Evolutionary conservation across 2,888 invertebrate genomes (phyloP).

Genomic region (Orthonychiurus folsomi): DNA sequence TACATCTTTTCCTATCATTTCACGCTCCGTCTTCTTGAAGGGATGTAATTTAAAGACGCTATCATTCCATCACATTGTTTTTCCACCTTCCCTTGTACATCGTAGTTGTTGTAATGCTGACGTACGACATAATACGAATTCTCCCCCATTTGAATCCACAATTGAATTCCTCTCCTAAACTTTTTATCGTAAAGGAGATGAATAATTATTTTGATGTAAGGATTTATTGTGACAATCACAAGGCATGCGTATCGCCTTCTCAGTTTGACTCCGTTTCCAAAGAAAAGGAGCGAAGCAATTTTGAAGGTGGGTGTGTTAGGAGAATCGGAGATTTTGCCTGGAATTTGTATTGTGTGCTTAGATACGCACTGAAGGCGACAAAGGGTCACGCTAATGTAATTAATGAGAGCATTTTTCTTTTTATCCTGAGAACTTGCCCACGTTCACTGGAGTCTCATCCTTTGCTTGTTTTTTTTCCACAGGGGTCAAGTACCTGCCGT

Average conservation of each 20-base stretch:
- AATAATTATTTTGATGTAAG: neutral
- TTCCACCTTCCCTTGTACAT: too few species aligned
- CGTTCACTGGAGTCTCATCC: too few species aligned
- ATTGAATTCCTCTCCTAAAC: neutral
- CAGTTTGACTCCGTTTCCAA: neutral
- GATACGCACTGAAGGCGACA: too few species aligned
- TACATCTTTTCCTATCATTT: constrained; percentile 5
- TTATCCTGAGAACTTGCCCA: too few species aligned
- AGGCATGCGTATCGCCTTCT: neutral
- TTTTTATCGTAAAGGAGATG: neutral
- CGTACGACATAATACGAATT: too few species aligned
- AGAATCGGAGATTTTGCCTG: neutral
- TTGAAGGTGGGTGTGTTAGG: neutral
- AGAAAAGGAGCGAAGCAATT: neutral
- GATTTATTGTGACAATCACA: neutral
- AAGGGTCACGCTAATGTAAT: too few species aligned
- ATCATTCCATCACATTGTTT: neutral
- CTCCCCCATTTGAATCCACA: too few species aligned
- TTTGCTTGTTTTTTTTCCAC: constrained; percentile 41
- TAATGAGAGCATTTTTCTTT: too few species aligned
- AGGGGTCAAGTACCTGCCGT: constrained; percentile 82
- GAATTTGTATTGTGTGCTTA: neutral
- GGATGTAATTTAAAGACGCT: too few species aligned
- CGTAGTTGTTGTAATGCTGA: too few species aligned
- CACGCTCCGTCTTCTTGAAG: neutral